A percentile compares a stretch with the other conserved stretches of the same genome.
Conservation (phyloP, 2,888 invertebrate genomes). For the Masnerella sp. region DNA sequence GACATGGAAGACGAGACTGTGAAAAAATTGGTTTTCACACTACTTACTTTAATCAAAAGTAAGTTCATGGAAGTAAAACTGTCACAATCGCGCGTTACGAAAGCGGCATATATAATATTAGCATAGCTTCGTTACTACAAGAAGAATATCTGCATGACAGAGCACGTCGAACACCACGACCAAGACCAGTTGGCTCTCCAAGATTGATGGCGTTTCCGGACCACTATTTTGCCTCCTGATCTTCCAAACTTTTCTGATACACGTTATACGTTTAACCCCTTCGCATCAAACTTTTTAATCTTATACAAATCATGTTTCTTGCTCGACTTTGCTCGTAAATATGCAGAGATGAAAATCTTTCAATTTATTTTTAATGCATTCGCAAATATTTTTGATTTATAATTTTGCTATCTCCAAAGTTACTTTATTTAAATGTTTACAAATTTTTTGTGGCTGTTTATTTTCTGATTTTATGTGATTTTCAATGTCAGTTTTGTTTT, state of each 20-base stretch:
- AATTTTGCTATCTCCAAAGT: not conserved
- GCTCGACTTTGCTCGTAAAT: conserved; percentile 18
- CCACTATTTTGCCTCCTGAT: conserved; percentile 50
- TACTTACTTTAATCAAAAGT: conserved; percentile 60
- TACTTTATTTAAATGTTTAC: not conserved
- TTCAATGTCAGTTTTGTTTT: no score
- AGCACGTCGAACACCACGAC: conserved; percentile 65
- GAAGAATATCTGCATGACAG: conserved; percentile 67
- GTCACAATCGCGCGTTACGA: conserved; percentile 63
- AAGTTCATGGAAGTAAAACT: conserved; percentile 70
- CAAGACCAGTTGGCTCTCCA: conserved; percentile 57
- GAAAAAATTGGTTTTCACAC: conserved; percentile 24
- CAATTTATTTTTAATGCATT: conserved; percentile 20
- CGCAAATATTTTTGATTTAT: conserved; percentile 6
- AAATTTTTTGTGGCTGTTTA: no score
- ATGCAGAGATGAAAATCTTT: conserved; percentile 35
- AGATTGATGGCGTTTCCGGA: conserved; percentile 67
- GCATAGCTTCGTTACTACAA: conserved; percentile 64
- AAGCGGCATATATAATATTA: conserved; percentile 68
- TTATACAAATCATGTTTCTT: conserved; percentile 42
- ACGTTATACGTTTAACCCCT: conserved; percentile 47
- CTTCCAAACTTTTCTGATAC: conserved; percentile 57
- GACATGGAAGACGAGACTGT: conserved; percentile 52
- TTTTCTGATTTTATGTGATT: no score
- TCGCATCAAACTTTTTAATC: conserved; percentile 54